These are phyloP conservation scores for Xestia c-nigrum DNA, from an alignment of 2,888 invertebrate species.

Conservation along the genomic window DNA sequence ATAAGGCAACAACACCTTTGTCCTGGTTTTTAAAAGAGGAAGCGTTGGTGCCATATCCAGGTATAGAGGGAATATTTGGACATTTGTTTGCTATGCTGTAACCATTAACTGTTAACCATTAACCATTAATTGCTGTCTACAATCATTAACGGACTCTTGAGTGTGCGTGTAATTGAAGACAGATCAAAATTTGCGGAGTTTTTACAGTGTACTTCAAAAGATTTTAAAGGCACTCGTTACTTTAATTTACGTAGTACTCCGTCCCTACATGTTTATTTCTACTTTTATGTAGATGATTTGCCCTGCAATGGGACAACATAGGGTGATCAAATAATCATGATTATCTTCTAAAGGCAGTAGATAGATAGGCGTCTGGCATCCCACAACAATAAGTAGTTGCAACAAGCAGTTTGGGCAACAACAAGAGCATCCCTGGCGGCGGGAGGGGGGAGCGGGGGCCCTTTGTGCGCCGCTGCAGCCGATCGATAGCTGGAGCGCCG, in stretches of 20 bases:
- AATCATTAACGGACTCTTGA: too few relatives aligned
- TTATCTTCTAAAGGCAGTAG: neutral
- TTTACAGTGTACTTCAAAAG: too few relatives aligned
- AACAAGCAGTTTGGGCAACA: conserved; percentile 36
- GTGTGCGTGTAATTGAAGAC: too few relatives aligned
- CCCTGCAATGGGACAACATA: neutral
- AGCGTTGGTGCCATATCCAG: too few relatives aligned
- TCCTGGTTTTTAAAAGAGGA: too few relatives aligned
- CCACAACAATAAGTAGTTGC: conserved; percentile 10
- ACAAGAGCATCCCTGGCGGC: conserved; percentile 41
- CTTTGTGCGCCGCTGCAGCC: conserved; percentile 77
- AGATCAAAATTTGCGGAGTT: too few relatives aligned
- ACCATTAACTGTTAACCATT: too few relatives aligned
- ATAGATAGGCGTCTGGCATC: neutral
- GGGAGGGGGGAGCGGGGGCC: conserved; percentile 48
- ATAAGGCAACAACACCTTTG: too few relatives aligned
- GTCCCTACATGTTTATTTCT: neutral
- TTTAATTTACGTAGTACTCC: neutral
- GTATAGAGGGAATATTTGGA: too few relatives aligned
- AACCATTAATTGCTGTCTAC: too few relatives aligned
- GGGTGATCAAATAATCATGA: neutral
- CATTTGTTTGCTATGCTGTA: too few relatives aligned
- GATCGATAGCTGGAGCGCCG: conserved; percentile 77
- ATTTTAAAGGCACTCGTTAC: too few relatives aligned
- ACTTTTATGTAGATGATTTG: neutral